Conservation (phyloP, 1,140 invertebrate species). For the Musca domestica region DNA sequence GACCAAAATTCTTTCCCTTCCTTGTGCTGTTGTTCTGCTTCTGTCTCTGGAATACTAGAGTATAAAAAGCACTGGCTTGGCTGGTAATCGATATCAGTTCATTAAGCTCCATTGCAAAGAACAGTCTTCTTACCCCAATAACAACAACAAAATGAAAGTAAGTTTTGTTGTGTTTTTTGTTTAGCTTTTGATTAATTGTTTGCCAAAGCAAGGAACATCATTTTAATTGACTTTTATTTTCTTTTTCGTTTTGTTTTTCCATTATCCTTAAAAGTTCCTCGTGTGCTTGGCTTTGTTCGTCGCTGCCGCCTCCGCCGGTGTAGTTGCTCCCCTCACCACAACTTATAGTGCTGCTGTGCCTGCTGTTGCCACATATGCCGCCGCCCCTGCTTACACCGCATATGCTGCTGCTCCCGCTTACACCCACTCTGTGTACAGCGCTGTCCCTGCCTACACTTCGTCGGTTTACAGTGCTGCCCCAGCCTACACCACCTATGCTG, state of each 20-base stretch:
- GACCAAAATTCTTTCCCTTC: background rate
- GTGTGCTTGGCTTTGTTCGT: conserved; percentile 6
- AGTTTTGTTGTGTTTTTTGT: background rate
- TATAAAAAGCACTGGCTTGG: background rate
- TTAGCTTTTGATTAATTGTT: too few species aligned
- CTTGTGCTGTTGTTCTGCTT: too few species aligned
- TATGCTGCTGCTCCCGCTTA: background rate
- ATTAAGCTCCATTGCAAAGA: conserved; percentile 19
- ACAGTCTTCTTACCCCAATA: background rate
- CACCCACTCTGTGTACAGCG: background rate
- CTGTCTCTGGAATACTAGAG: background rate
- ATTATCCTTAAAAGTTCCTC: background rate
- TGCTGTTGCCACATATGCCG: background rate
- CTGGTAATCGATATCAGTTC: conserved; percentile 8
- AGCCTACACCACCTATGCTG: background rate
- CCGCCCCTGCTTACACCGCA: background rate
- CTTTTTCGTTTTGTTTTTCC: background rate
- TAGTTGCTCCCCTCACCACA: conserved; percentile 1
- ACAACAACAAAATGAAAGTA: conserved; percentile 15
- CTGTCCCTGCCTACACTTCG: background rate
- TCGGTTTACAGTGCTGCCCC: conserved; percentile 9
- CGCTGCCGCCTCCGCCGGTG: conserved; percentile 9
- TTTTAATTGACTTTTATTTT: background rate
- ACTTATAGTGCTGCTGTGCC: conserved; percentile 7
- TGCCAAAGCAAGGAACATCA: too few species aligned